Evolutionary conservation across 2,113 vertebrate species (phyloP).

Genomic region (Acinonyx jubatus): DNA sequence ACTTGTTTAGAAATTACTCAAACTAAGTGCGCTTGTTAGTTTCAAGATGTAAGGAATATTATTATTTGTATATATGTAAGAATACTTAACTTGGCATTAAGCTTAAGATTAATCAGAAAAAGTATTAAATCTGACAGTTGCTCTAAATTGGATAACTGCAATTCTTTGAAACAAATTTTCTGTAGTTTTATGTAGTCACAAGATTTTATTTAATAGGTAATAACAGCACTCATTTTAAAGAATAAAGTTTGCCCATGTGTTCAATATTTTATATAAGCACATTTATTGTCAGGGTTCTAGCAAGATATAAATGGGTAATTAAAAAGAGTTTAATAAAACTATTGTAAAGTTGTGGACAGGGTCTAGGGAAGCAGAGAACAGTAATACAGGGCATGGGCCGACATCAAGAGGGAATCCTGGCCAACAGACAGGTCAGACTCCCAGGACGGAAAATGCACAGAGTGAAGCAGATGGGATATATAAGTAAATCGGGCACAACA

Average conservation of each 20-base stretch:
- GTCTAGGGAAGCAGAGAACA: neutral
- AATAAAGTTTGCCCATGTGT: neutral
- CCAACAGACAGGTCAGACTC: neutral
- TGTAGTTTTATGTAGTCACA: neutral
- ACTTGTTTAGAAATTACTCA: neutral
- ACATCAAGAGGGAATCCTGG: neutral
- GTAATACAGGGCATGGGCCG: neutral
- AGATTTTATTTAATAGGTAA: neutral
- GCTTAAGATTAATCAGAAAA: neutral
- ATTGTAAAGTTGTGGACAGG: neutral
- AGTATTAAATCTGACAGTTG: neutral
- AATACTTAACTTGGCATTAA: neutral
- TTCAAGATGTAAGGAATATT: neutral
- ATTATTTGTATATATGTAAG: slow-evolving; percentile 4
- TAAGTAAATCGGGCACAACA: neutral
- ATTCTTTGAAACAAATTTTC: neutral
- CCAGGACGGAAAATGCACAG: neutral
- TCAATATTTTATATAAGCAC: slow-evolving; percentile 5
- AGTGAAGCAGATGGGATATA: neutral
- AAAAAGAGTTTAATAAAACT: neutral
- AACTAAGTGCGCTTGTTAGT: neutral
- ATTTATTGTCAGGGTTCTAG: neutral
- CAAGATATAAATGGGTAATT: neutral
- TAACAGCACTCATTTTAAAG: neutral
- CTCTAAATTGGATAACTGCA: neutral